A percentile compares a stretch with the other conserved stretches of the same genome.
Evolutionary conservation across 2,888 invertebrate genomes (phyloP).

Genomic region (Stratiomys singularior): DNA sequence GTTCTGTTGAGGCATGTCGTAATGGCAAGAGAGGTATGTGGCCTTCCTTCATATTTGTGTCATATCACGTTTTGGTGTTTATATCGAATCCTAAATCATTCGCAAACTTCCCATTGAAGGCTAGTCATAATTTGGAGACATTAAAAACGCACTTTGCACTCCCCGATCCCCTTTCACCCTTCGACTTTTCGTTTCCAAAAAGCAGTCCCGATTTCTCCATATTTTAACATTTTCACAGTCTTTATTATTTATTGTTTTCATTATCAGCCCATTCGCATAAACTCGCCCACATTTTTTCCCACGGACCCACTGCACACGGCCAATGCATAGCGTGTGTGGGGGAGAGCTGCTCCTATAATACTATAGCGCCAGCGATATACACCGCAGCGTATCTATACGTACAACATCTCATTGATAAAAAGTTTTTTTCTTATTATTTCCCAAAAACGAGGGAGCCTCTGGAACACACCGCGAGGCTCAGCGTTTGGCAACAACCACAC

Average conservation of each 20-base stretch:
- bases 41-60: slow-evolving; percentile 20
- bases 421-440: slow-evolving; percentile 39
- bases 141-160: neutral
- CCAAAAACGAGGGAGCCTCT: slow-evolving; percentile 24
- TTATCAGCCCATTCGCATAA: slow-evolving; percentile 41
- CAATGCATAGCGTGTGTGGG: slow-evolving; percentile 25
- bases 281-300: slow-evolving; percentile 40
- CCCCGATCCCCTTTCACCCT: neutral
- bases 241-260: slow-evolving; percentile 43
- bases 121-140: neutral
- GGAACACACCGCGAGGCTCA: slow-evolving; percentile 26
- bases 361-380: slow-evolving; percentile 25
- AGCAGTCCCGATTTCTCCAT: neutral
- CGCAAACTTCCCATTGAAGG: neutral
- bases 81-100: neutral
- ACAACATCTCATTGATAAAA: slow-evolving; percentile 46
- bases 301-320: slow-evolving; percentile 28
- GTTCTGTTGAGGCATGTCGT: slow-evolving; percentile 67
- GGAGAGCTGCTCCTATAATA: neutral
- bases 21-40: slow-evolving; percentile 67
- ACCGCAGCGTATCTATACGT: slow-evolving; percentile 38
- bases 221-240: slow-evolving; percentile 14
- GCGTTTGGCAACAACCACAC: slow-evolving; percentile 13
- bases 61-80: slow-evolving; percentile 1
- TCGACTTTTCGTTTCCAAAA: neutral